Evolutionary conservation across 2,888 invertebrate genomes (phyloP).

Genomic region (Drosophila stalkeri): DNA sequence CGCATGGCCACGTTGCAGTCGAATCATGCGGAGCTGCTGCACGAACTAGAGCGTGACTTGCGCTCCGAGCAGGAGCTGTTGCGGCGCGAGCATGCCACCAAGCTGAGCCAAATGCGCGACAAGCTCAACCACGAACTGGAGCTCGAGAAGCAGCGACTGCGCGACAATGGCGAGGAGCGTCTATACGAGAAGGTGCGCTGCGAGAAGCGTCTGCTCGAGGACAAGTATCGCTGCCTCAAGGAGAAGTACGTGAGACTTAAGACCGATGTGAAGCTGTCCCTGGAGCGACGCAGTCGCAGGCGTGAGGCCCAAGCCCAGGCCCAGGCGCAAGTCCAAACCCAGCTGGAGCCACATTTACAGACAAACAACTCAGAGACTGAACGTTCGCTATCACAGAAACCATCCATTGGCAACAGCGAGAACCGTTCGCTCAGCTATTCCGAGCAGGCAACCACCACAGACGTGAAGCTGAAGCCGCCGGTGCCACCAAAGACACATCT

Average conservation of each 20-base stretch:
- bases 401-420: conserved; percentile 86
- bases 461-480: conserved; percentile 70
- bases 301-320: conserved; percentile 86
- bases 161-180: conserved; percentile 85
- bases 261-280: conserved; percentile 91
- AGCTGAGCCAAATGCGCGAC: conserved; percentile 88
- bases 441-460: conserved; percentile 61
- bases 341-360: conserved; percentile 84
- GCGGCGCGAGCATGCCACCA: conserved; percentile 89
- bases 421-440: conserved; percentile 82
- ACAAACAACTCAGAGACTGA: conserved; percentile 93
- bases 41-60: conserved; percentile 84
- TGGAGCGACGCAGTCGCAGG: conserved; percentile 90
- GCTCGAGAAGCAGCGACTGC: conserved; percentile 85
- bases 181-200: conserved; percentile 89
- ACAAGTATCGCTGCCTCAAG: conserved; percentile 92
- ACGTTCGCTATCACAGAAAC: conserved; percentile 90
- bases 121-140: conserved; percentile 87
- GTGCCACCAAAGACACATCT: conserved; percentile 82
- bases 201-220: conserved; percentile 90
- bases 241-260: conserved; percentile 93
- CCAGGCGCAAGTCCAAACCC: conserved; percentile 24
- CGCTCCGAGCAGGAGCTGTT: conserved; percentile 88
- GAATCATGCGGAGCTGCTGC: conserved; percentile 84
- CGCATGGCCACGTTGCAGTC: conserved; percentile 83